phyloP scores from a whole-genome alignment of 2,113 vertebrate genomes.

The Urocolius indicus region DNA sequence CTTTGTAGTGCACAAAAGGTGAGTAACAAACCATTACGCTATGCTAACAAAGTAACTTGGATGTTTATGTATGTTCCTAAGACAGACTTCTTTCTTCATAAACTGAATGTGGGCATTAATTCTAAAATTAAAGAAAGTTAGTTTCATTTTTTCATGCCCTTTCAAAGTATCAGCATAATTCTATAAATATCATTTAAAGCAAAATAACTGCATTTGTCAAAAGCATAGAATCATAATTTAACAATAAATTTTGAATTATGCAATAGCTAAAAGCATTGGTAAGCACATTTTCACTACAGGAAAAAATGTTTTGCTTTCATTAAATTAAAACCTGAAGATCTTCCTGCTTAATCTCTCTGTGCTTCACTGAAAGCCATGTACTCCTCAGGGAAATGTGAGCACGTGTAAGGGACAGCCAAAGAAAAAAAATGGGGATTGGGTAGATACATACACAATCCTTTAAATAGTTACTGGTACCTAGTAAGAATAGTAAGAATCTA shows the following conservation, averaged over 20 bases:
- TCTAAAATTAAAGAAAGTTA: not conserved
- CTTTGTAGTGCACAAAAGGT: slow-evolving; percentile 41
- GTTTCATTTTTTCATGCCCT: not conserved
- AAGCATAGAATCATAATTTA: not conserved
- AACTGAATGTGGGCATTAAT: not conserved
- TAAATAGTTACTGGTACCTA: not conserved
- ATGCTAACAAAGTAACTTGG: not conserved
- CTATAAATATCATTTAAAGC: not conserved
- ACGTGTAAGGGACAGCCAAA: not conserved
- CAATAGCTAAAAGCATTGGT: not conserved
- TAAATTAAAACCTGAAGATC: not conserved
- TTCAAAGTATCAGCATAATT: not conserved
- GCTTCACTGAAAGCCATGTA: not conserved
- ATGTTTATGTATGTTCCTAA: not conserved
- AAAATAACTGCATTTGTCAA: not conserved
- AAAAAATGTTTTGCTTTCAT: not conserved
- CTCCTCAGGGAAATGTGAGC: not conserved
- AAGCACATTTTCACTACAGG: not conserved
- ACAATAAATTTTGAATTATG: not conserved
- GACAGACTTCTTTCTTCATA: not conserved
- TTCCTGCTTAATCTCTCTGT: not conserved
- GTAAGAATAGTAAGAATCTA: not conserved
- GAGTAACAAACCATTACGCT: slow-evolving; percentile 33
- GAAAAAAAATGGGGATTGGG: not conserved
- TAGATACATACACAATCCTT: not conserved